Conservation (phyloP, 1,140 invertebrate species). For the Potamilus streckersoni region DNA sequence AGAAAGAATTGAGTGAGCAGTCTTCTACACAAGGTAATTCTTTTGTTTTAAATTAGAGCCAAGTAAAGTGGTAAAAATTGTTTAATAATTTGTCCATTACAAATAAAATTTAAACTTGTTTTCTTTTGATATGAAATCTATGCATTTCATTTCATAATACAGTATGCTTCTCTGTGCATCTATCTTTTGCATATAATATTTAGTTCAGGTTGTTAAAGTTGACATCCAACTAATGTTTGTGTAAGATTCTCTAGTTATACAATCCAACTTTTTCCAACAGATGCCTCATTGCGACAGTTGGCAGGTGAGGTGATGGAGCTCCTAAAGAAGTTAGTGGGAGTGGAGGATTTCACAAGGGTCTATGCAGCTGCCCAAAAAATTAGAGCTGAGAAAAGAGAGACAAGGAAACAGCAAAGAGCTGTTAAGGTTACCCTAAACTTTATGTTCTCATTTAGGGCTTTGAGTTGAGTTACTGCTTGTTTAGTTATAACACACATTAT, state of each 20-base stretch:
- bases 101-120: too few relatives aligned
- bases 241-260: too few relatives aligned
- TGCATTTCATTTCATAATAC: too few relatives aligned
- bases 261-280: slow-evolving; percentile 24
- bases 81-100: too few relatives aligned
- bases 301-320: slow-evolving; percentile 77
- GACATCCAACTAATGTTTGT: too few relatives aligned
- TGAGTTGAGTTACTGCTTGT: too few relatives aligned
- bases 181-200: too few relatives aligned
- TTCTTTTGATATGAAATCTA: too few relatives aligned
- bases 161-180: too few relatives aligned
- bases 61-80: too few relatives aligned
- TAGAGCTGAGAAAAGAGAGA: slow-evolving; percentile 74
- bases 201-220: too few relatives aligned
- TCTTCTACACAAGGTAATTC: slow-evolving; percentile 22
- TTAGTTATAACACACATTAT: neutral
- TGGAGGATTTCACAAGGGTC: slow-evolving; percentile 75
- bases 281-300: slow-evolving; percentile 64
- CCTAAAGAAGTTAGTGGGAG: slow-evolving; percentile 76
- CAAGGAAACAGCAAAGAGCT: slow-evolving; percentile 75
- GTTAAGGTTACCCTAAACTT: slow-evolving; percentile 49
- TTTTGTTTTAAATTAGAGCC: too few relatives aligned
- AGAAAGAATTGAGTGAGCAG: slow-evolving; percentile 71
- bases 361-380: slow-evolving; percentile 72
- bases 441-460: neutral